These are phyloP conservation scores for Hypanus sabinus DNA, from an alignment of 2,113 vertebrate genomes.

Conservation along the genomic window DNA sequence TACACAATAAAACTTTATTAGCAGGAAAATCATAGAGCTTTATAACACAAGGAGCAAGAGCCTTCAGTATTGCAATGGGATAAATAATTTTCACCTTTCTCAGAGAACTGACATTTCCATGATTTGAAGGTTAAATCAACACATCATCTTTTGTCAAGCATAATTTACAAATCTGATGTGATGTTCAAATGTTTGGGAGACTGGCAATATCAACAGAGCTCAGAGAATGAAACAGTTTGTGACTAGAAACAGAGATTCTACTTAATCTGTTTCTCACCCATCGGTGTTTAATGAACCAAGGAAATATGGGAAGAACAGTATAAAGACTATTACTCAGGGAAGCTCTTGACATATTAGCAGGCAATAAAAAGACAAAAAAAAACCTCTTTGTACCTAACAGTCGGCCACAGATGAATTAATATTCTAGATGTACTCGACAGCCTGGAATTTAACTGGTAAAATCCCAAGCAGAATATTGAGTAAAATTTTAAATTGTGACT, in stretches of 20 bases:
- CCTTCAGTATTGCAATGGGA: not conserved
- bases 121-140: conserved; percentile 5
- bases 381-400: not conserved
- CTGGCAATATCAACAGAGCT: not conserved
- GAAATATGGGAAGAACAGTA: not conserved
- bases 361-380: not conserved
- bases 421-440: not conserved
- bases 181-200: not conserved
- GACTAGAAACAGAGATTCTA: not conserved
- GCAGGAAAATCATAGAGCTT: not conserved
- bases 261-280: conserved; percentile 4
- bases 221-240: no score
- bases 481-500: not conserved
- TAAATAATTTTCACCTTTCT: not conserved
- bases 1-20: not conserved
- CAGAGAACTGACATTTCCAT: conserved; percentile 2
- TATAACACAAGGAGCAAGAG: not conserved
- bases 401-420: not conserved
- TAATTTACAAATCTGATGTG: not conserved
- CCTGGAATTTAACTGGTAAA: not conserved
- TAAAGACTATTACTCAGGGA: not conserved
- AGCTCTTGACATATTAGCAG: not conserved
- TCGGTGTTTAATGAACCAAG: not conserved
- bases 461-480: no score
- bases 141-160: conserved; percentile 23